Evolutionary conservation across 92 coral and sea anemone genomes (phyloP).

Genomic region (Palythoa heliodiscus): DNA sequence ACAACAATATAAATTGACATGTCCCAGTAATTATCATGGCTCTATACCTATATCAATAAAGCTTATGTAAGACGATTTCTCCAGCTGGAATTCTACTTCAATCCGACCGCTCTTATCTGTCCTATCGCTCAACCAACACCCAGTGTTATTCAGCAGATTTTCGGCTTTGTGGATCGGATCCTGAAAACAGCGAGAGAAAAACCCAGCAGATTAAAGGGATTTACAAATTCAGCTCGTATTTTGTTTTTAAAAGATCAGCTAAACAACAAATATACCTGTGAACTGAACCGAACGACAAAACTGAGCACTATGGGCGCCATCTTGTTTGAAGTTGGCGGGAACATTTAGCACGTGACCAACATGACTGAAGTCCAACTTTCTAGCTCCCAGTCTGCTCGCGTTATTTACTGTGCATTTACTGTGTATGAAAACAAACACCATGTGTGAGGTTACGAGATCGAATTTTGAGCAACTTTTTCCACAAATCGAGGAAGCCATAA

Average conservation of each 20-base stretch:
- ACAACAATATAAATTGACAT: not conserved
- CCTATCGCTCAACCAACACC: slow-evolving; percentile 75
- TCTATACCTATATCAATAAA: slow-evolving; percentile 80
- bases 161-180: slow-evolving; percentile 73
- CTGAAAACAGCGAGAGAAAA: slow-evolving; percentile 38
- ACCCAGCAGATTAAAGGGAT: not conserved
- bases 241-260: not conserved
- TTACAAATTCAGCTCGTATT: not conserved
- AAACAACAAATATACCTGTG: slow-evolving; percentile 55
- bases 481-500: slow-evolving; percentile 78
- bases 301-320: slow-evolving; percentile 80
- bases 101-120: slow-evolving; percentile 64
- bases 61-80: slow-evolving; percentile 72
- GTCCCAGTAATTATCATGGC: not conserved
- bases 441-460: slow-evolving; percentile 82
- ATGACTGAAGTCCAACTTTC: too few species aligned
- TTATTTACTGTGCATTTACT: not conserved
- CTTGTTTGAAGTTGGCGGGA: slow-evolving; percentile 76
- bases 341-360: slow-evolving; percentile 30
- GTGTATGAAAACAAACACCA: not conserved
- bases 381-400: not conserved
- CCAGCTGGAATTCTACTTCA: slow-evolving; percentile 87
- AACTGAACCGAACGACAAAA: slow-evolving; percentile 75
- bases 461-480: slow-evolving; percentile 88
- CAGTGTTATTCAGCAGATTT: slow-evolving; percentile 62